Evolutionary conservation across 2,113 vertebrate species (phyloP).

Genomic region (Pampusana beccarii): DNA sequence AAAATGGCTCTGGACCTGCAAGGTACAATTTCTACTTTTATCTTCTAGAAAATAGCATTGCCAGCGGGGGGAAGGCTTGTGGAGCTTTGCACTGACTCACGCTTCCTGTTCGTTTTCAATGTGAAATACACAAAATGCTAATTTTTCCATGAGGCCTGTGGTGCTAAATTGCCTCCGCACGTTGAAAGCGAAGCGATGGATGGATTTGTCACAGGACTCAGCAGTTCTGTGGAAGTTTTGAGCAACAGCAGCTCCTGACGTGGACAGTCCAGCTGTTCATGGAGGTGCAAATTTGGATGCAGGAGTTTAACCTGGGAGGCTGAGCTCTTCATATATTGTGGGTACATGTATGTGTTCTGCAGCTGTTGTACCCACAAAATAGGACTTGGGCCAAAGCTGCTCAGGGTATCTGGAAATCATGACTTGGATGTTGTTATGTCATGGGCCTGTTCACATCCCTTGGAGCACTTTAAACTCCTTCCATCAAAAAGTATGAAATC

Average conservation of each 20-base stretch:
- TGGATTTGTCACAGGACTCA: constrained; percentile 40
- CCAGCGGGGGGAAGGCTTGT: constrained; percentile 32
- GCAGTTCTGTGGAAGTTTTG: not conserved
- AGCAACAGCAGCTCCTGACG: not conserved
- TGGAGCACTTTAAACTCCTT: not conserved
- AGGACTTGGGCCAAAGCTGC: not conserved
- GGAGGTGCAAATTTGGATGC: not conserved
- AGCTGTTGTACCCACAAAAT: not conserved
- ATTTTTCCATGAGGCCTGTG: constrained; percentile 14
- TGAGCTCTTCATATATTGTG: accelerated
- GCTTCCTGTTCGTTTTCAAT: constrained; percentile 56
- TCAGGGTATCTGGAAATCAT: accelerated
- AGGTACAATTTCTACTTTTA: constrained; percentile 49
- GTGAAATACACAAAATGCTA: constrained; percentile 60
- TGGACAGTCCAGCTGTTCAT: not conserved
- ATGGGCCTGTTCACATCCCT: not conserved
- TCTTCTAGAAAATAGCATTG: constrained; percentile 46
- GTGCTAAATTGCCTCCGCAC: constrained; percentile 48
- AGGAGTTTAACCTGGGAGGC: not conserved
- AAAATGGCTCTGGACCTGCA: not conserved
- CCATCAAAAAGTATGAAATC: accelerated
- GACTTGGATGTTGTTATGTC: not conserved
- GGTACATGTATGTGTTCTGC: too few relatives aligned
- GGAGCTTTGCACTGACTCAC: constrained; percentile 63
- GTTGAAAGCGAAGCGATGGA: not conserved